phyloP scores from a whole-genome alignment of 2,888 invertebrate genomes.

The Lydus trimaculatus region DNA sequence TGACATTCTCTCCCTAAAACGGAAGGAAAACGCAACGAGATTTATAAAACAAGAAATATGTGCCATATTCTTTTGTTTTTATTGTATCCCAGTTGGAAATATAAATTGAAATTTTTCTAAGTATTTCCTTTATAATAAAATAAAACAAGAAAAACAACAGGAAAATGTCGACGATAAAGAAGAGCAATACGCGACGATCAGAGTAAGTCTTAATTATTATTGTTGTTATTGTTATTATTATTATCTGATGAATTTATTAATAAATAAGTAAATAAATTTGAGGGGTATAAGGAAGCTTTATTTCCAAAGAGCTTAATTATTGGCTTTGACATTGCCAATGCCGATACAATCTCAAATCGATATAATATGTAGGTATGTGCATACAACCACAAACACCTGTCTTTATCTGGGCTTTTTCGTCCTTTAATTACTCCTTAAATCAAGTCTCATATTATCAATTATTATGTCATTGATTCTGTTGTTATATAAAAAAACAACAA shows the following conservation, averaged over 20 bases:
- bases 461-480: background rate
- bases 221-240: background rate
- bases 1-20: background rate
- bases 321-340: conserved; percentile 29
- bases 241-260: background rate
- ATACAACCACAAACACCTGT: background rate
- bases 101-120: conserved; percentile 48
- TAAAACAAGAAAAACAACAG: too few relatives aligned
- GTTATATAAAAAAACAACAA: background rate
- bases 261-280: background rate
- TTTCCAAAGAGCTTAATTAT: conserved; percentile 7
- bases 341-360: background rate
- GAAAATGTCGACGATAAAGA: conserved; percentile 58
- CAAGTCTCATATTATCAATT: background rate
- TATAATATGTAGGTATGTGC: background rate
- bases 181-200: conserved; percentile 58
- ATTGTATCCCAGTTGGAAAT: conserved; percentile 52
- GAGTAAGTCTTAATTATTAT: conserved; percentile 56
- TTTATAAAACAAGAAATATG: conserved; percentile 40
- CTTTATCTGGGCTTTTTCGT: background rate
- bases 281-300: background rate
- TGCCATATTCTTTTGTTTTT: conserved; percentile 44
- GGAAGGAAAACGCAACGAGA: background rate
- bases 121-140: background rate
- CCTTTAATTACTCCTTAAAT: background rate